phyloP scores from a whole-genome alignment of 1,140 invertebrate species.

The Temnothorax curvispinosus region DNA sequence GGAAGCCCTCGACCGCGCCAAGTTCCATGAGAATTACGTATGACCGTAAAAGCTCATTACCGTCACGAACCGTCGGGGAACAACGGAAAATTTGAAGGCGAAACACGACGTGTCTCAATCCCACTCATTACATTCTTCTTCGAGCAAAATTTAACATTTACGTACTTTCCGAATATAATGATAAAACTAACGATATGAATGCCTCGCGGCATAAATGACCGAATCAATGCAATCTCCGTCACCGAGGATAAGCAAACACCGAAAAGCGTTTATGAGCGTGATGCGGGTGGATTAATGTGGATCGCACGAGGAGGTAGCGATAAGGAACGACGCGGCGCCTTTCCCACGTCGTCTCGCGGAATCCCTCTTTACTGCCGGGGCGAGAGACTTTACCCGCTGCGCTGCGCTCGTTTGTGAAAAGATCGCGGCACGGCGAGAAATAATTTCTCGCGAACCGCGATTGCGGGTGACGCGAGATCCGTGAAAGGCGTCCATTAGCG shows the following conservation, averaged over 20 bases:
- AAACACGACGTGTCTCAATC: neutral
- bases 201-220: neutral
- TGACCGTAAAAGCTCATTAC: slow-evolving; percentile 43
- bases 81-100: neutral
- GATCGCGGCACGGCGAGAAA: slow-evolving; percentile 39
- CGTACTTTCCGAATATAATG: too few species aligned
- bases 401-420: slow-evolving; percentile 16
- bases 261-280: slow-evolving; percentile 28
- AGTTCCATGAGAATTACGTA: slow-evolving; percentile 22
- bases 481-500: slow-evolving; percentile 55
- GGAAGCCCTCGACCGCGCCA: slow-evolving; percentile 22
- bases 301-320: neutral
- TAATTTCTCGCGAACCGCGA: slow-evolving; percentile 55
- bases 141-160: neutral
- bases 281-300: slow-evolving; percentile 21
- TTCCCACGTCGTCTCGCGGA: slow-evolving; percentile 40
- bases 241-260: slow-evolving; percentile 14
- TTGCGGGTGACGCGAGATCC: slow-evolving; percentile 48
- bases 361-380: neutral
- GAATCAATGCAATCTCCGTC: neutral
- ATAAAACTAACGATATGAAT: too few species aligned
- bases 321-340: neutral
- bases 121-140: neutral
- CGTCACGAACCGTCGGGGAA: slow-evolving; percentile 18
- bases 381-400: neutral